phyloP scores from a whole-genome alignment of 2,113 vertebrate genomes.

The Thalassoma bifasciatum region DNA sequence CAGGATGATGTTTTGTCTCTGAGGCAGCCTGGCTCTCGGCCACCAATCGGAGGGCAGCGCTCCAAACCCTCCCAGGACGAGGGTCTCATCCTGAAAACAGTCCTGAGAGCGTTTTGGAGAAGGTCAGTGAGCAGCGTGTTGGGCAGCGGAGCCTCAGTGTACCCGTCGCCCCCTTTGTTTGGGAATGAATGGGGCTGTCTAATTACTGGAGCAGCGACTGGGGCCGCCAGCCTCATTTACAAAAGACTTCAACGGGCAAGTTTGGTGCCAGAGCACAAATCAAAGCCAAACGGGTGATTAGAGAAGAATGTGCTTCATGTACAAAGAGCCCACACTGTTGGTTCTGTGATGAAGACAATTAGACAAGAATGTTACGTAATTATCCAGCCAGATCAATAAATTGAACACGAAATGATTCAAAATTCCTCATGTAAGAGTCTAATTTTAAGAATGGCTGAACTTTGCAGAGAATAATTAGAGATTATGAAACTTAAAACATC shows the following conservation, averaged over 20 bases:
- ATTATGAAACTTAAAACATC: too few species aligned
- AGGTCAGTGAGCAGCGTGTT: conserved; percentile 72
- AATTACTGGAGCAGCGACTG: conserved; percentile 66
- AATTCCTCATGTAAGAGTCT: too few species aligned
- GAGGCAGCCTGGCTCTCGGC: conserved; percentile 35
- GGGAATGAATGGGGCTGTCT: conserved; percentile 71
- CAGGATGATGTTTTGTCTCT: conserved; percentile 20
- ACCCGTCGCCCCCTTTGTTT: conserved; percentile 63
- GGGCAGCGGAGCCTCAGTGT: conserved; percentile 51
- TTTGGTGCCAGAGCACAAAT: conserved; percentile 55
- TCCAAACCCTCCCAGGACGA: conserved; percentile 20
- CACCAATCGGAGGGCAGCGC: conserved; percentile 25
- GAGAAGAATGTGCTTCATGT: conserved; percentile 48
- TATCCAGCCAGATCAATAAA: too few species aligned
- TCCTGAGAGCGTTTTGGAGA: conserved; percentile 56
- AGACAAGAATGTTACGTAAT: conserved; percentile 44
- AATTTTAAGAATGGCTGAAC: too few species aligned
- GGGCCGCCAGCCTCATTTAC: conserved; percentile 48
- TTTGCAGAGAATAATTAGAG: too few species aligned
- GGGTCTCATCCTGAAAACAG: conserved; percentile 37
- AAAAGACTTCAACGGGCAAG: conserved; percentile 49
- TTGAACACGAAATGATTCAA: too few species aligned
- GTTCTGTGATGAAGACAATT: conserved; percentile 35
- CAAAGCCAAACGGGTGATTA: conserved; percentile 59
- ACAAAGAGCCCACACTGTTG: conserved; percentile 34